phyloP scores from a whole-genome alignment of 2,888 invertebrate genomes.

The Yponomeuta evonymella region DNA sequence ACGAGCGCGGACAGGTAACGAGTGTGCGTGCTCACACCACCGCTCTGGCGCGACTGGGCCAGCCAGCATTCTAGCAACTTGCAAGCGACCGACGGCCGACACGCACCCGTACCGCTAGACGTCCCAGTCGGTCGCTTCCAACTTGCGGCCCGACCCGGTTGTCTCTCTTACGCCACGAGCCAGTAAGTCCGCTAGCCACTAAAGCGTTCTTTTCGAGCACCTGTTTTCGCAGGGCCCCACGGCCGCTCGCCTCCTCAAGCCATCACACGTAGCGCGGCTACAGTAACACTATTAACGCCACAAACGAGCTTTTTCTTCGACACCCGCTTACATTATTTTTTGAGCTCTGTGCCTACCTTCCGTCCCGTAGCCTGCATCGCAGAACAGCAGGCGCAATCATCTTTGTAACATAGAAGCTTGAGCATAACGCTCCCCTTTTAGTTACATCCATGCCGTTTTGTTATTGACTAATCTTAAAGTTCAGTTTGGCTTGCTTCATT shows the following conservation, averaged over 20 bases:
- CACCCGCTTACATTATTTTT: not conserved
- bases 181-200: constrained; percentile 1
- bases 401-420: constrained; percentile 7
- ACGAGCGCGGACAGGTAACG: constrained; percentile 96
- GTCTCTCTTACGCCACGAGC: constrained; percentile 2
- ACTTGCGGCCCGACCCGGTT: not conserved
- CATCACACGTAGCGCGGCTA: constrained; percentile 8
- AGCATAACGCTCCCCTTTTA: not conserved
- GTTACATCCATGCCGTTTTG: not conserved
- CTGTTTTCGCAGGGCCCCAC: constrained; percentile 10
- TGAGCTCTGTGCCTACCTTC: not conserved
- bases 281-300: not conserved
- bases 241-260: constrained; percentile 18
- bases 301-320: not conserved
- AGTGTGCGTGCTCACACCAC: constrained; percentile 40
- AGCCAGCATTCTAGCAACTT: constrained; percentile 20
- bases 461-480: constrained; percentile 8
- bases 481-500: constrained; percentile 16
- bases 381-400: not conserved
- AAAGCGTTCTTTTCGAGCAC: constrained; percentile 1
- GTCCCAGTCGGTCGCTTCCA: not conserved
- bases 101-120: constrained; percentile 17
- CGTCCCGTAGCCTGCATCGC: constrained; percentile 7
- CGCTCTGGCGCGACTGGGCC: not conserved
- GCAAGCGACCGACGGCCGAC: not conserved